Evolutionary conservation across 1,140 invertebrate genomes (phyloP).

Genomic region (Scylla paramamosain): DNA sequence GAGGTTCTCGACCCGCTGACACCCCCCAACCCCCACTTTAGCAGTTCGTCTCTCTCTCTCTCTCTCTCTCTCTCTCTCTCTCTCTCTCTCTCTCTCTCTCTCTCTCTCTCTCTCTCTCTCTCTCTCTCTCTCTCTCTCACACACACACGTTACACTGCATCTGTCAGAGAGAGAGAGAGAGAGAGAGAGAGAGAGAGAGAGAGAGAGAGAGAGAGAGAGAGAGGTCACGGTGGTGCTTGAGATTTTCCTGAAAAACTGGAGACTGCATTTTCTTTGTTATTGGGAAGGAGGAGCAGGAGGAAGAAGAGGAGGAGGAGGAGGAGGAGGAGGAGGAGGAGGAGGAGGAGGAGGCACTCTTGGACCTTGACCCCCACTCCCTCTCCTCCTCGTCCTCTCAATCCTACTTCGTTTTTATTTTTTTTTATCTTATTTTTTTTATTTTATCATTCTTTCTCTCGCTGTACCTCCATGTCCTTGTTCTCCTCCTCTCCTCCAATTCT

Average conservation of each 20-base stretch:
- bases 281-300: not conserved
- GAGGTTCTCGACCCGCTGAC: not conserved
- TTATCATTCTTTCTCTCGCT: not conserved
- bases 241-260: not conserved
- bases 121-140: too few relatives aligned
- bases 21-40: not conserved
- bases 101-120: too few relatives aligned
- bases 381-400: not conserved
- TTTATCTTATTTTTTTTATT: too few relatives aligned
- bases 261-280: slow-evolving; percentile 4
- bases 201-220: not conserved
- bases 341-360: not conserved
- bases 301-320: not conserved
- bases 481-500: not conserved
- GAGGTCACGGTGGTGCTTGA: not conserved
- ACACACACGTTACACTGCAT: too few relatives aligned
- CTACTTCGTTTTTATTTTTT: too few relatives aligned
- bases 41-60: not conserved
- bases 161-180: too few relatives aligned
- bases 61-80: slow-evolving; percentile 20
- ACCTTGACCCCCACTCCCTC: not conserved
- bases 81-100: not conserved
- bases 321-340: not conserved
- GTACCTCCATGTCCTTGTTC: not conserved
- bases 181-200: not conserved